Conservation (phyloP, 1,140 invertebrate genomes). For the Venustaconcha ellipsiformis region DNA sequence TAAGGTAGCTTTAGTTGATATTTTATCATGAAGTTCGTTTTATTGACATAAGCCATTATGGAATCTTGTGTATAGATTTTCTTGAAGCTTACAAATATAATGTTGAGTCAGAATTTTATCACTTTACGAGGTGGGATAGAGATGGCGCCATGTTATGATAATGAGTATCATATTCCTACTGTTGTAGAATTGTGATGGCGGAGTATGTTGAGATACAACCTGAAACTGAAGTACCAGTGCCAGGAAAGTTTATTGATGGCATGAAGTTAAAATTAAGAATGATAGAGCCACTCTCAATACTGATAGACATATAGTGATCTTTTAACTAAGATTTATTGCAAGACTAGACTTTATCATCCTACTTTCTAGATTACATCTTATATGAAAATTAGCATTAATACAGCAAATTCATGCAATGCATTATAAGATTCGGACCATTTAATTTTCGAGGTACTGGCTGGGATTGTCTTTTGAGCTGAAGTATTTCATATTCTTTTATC, state of each 20-base stretch:
- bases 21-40: neutral
- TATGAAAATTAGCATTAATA: too few species aligned
- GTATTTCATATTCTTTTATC: too few species aligned
- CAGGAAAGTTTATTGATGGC: neutral
- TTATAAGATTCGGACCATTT: too few species aligned
- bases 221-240: slow-evolving; percentile 9
- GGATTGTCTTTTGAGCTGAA: too few species aligned
- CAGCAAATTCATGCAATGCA: too few species aligned
- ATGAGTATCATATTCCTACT: neutral
- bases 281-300: neutral
- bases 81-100: neutral
- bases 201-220: slow-evolving; percentile 12
- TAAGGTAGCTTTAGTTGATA: too few species aligned
- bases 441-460: too few species aligned
- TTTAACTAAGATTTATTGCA: neutral
- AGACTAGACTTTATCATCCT: too few species aligned
- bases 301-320: neutral
- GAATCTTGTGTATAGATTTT: slow-evolving; percentile 29
- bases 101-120: neutral
- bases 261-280: neutral
- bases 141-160: neutral
- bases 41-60: slow-evolving; percentile 11
- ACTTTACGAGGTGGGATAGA: neutral
- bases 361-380: too few species aligned
- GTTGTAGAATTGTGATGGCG: slow-evolving; percentile 1